Conservation (phyloP, 2,888 invertebrate species). For the Cryptocephalus moraei region DNA sequence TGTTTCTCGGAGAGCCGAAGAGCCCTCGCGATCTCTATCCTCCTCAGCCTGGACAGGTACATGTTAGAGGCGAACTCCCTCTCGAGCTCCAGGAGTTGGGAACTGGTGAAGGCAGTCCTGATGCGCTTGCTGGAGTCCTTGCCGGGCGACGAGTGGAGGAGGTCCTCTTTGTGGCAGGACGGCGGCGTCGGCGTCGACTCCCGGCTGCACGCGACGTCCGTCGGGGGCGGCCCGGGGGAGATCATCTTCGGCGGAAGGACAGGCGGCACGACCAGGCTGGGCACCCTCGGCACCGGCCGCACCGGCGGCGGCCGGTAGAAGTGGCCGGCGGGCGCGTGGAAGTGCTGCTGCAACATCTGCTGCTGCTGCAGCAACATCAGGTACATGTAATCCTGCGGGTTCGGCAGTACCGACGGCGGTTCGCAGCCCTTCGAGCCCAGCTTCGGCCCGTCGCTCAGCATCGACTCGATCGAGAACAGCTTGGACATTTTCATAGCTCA, state of each 20-base stretch:
- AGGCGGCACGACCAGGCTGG: constrained; percentile 19
- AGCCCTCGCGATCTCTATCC: constrained; percentile 89
- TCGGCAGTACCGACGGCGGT: constrained; percentile 48
- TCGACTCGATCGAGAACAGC: constrained; percentile 71
- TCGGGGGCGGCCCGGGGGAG: neutral
- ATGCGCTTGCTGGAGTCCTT: constrained; percentile 73
- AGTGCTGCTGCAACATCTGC: constrained; percentile 32
- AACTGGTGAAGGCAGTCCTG: constrained; percentile 87
- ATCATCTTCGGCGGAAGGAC: constrained; percentile 1
- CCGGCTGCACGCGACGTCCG: constrained; percentile 34
- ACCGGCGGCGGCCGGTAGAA: constrained; percentile 24
- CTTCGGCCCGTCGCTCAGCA: constrained; percentile 58
- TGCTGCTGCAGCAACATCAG: constrained; percentile 44
- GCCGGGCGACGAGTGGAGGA: constrained; percentile 32
- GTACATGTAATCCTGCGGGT: constrained; percentile 55
- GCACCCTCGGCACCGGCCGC: constrained; percentile 25
- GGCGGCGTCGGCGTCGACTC: constrained; percentile 49
- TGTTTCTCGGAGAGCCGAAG: constrained; percentile 86
- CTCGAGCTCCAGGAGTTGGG: constrained; percentile 77
- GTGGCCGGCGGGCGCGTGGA: neutral
- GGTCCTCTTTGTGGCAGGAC: constrained; percentile 11
- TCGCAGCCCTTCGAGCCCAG: constrained; percentile 35
- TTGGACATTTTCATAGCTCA: constrained; percentile 54
- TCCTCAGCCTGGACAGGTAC: constrained; percentile 77
- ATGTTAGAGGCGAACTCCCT: constrained; percentile 82